Base-by-base conservation (phyloP, 2,797 vertebrate species). In the Pampus argenteus region DNA sequence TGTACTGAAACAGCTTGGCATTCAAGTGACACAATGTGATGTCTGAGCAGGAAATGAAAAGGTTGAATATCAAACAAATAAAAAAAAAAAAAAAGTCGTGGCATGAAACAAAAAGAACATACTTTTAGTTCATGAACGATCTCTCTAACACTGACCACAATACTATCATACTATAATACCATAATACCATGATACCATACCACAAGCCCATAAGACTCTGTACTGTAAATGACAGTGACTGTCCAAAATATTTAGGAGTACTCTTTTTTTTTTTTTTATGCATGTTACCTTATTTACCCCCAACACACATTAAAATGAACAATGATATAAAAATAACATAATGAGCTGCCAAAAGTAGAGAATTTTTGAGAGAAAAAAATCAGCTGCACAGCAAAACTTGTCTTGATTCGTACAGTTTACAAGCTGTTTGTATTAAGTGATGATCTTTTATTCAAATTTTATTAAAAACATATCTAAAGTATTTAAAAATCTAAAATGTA, bases 1-100 rank as follows among this genome's bases (percentile, higher is more conserved):
- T 29, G 58, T 42, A 42, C 38, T 11, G 28, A 49, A 60, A 67
- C 34, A 65, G 55, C 59, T 29, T 45, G 17, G 34, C 54, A 68
- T 71, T 79, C 59, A 54, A 25, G 66, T 55, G 59, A 76, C 79
- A 52, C 44, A 5, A 15, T 38, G 18, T n/a, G 14, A 66, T 57
- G 28, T 75, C 60, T 55, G 38, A 51, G 72, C 64, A 25, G 18
- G 66, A 71, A 50, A 25, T 47, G 48, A 78, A 83, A 81, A 82
- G 66, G 73, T 66, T 67, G 66, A 76, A 71, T 55, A 73, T 57
- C 28, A 69, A 45, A 62, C 36, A 23, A 28, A 13, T 3, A 10
- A 29, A 36, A 36, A 36, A 23, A 28, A 13, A 11, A 10, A 29
- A 36, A 36, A 36, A 11, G 10, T 11, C 34, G 13, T 36, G 34